phyloP scores from a whole-genome alignment of 1,140 invertebrate species.

The Colletes gigas region DNA sequence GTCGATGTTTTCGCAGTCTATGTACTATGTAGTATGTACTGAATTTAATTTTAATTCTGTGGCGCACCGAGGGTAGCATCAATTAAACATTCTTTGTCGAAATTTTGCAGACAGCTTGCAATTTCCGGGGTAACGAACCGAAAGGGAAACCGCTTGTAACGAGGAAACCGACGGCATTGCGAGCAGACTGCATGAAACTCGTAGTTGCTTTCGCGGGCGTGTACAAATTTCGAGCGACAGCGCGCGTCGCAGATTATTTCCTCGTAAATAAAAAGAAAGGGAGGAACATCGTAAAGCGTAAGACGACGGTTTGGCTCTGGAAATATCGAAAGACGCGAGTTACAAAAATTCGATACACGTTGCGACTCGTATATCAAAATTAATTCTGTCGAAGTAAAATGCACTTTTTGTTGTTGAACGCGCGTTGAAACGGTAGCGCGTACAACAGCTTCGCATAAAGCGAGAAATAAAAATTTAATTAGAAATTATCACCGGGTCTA shows the following conservation, averaged over 20 bases:
- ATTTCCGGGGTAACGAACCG: slow-evolving; percentile 40
- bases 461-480: no score
- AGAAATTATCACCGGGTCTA: no score
- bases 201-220: background rate
- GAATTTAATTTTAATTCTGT: slow-evolving; percentile 36
- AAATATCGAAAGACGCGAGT: no score
- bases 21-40: background rate
- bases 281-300: background rate
- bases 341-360: no score
- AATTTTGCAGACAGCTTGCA: slow-evolving; percentile 37
- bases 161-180: slow-evolving; percentile 27
- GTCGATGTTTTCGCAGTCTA: background rate
- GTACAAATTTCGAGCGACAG: background rate
- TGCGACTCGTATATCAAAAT: background rate
- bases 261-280: background rate
- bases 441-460: no score
- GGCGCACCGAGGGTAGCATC: background rate
- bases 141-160: slow-evolving; percentile 42
- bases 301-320: background rate
- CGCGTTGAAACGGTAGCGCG: no score
- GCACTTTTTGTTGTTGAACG: background rate
- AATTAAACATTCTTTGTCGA: slow-evolving; percentile 43
- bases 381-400: no score
- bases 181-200: slow-evolving; percentile 20
- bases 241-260: background rate